phyloP scores from a whole-genome alignment of 1,140 invertebrate species.

The Luehdorfia chinensis region DNA sequence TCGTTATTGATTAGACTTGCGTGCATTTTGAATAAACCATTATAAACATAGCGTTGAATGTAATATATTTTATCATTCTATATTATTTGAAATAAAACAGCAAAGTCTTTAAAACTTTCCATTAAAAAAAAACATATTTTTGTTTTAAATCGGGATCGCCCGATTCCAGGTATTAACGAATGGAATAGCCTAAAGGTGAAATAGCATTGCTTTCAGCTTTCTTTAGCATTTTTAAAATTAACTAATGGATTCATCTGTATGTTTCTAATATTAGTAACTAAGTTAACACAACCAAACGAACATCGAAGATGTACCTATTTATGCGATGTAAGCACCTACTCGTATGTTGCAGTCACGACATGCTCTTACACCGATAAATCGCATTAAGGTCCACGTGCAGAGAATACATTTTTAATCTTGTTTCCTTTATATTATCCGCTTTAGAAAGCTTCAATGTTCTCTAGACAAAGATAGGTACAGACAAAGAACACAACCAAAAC shows the following conservation, averaged over 20 bases:
- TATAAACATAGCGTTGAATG: too few relatives aligned
- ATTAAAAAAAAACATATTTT: too few relatives aligned
- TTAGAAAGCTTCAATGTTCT: conserved; percentile 43
- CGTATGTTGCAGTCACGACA: conserved; percentile 58
- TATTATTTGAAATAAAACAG: too few relatives aligned
- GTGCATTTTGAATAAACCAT: conserved; percentile 2
- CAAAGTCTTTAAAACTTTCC: too few relatives aligned
- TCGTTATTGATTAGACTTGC: conserved; percentile 10
- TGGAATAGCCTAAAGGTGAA: neutral
- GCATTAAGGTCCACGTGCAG: conserved; percentile 70
- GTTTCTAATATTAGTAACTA: too few relatives aligned
- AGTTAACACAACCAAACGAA: conserved; percentile 11
- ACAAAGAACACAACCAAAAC: conserved; percentile 22
- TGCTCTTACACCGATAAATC: conserved; percentile 67
- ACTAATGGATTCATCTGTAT: neutral
- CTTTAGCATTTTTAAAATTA: neutral
- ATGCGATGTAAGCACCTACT: conserved; percentile 36
- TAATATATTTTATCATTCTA: too few relatives aligned
- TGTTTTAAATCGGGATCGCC: too few relatives aligned
- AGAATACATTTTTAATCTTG: conserved; percentile 75
- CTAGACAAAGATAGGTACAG: conserved; percentile 20
- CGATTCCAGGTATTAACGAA: too few relatives aligned
- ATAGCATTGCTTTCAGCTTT: neutral
- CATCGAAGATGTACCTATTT: conserved; percentile 56
- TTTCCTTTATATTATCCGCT: conserved; percentile 69